Evolutionary conservation across 2,888 invertebrate genomes (phyloP).

Genomic region (Drosophila paramelanica): DNA sequence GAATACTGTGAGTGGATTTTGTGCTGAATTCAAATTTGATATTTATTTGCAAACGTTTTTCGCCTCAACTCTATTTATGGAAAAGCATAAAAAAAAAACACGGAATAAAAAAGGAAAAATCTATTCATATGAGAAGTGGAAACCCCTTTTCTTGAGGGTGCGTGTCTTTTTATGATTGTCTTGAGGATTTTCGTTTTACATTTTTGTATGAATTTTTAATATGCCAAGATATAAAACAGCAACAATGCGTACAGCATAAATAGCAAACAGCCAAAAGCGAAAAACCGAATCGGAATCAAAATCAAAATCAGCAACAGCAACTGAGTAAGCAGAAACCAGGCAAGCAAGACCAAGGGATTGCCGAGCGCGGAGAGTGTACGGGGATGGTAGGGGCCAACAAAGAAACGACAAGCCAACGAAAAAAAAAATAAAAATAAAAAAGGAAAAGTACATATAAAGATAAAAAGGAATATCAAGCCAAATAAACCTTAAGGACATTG

Average conservation of each 20-base stretch:
- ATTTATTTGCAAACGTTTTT: constrained; percentile 72
- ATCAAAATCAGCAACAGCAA: constrained; percentile 45
- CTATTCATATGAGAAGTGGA: background rate
- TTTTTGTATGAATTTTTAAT: constrained; percentile 80
- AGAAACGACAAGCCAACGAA: constrained; percentile 35
- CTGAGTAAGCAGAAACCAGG: background rate
- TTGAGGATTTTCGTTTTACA: constrained; percentile 80
- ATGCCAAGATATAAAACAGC: constrained; percentile 54
- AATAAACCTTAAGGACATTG: constrained; percentile 81
- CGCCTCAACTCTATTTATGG: constrained; percentile 45
- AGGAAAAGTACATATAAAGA: constrained; percentile 54
- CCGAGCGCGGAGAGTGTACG: too few species aligned
- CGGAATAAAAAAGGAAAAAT: too few species aligned
- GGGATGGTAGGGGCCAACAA: constrained; percentile 13
- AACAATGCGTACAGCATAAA: constrained; percentile 56
- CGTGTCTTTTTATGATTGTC: constrained; percentile 70
- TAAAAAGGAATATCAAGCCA: constrained; percentile 76
- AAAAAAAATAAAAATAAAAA: constrained; percentile 23
- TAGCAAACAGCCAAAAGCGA: constrained; percentile 77
- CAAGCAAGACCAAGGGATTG: background rate
- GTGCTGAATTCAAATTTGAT: constrained; percentile 62
- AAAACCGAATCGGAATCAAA: constrained; percentile 59
- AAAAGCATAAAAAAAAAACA: constrained; percentile 8
- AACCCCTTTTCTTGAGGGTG: constrained; percentile 14
- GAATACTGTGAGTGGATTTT: constrained; percentile 38